These are phyloP conservation scores for Parambassis ranga DNA, from an alignment of 2,797 vertebrate species.

Conservation along the genomic window DNA sequence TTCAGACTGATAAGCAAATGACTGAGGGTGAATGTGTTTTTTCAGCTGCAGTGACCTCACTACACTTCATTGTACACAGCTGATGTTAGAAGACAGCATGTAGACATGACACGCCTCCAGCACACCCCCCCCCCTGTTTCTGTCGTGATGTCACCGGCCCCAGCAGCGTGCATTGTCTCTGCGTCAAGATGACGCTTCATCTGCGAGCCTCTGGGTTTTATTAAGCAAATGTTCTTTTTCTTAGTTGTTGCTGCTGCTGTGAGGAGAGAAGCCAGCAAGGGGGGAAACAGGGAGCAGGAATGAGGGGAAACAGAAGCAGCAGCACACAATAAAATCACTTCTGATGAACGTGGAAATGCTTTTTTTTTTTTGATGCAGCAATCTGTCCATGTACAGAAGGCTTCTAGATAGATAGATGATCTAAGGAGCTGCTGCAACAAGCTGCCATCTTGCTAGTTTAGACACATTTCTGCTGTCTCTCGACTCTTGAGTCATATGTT, in stretches of 20 bases:
- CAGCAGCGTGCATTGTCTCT: conserved; percentile 15
- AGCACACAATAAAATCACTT: too few species aligned
- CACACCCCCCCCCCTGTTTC: not conserved
- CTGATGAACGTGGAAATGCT: too few species aligned
- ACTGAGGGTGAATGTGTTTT: conserved; percentile 2
- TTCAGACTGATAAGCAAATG: conserved; percentile 38
- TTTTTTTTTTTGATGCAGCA: too few species aligned
- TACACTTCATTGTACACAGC: not conserved
- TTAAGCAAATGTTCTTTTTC: conserved; percentile 33
- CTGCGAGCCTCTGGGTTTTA: conserved; percentile 19
- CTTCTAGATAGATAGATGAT: too few species aligned
- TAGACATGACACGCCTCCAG: not conserved
- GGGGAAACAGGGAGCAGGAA: not conserved
- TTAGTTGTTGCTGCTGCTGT: conserved; percentile 12
- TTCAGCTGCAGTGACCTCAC: too few species aligned
- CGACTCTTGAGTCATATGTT: too few species aligned
- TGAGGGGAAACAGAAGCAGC: not conserved
- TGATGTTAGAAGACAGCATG: not conserved
- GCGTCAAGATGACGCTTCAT: conserved; percentile 41
- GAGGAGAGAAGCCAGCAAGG: not conserved
- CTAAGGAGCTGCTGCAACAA: too few species aligned
- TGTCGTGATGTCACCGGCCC: conserved; percentile 40
- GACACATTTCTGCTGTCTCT: too few species aligned
- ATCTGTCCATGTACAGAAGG: too few species aligned
- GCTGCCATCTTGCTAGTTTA: too few species aligned